These are phyloP conservation scores for Lutraria rhynchaena DNA, from an alignment of 1,140 invertebrate species.

Conservation along the genomic window DNA sequence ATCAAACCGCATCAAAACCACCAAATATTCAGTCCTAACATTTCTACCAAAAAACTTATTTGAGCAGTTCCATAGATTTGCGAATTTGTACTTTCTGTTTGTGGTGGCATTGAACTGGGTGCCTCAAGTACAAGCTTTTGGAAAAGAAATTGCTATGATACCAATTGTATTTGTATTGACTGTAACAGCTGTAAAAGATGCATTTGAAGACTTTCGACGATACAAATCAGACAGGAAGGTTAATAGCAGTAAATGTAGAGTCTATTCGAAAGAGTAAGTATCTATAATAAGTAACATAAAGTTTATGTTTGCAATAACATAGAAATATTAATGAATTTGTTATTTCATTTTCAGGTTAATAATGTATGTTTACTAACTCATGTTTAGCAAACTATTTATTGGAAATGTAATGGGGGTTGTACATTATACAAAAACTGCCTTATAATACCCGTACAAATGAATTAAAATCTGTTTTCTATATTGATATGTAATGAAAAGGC, in stretches of 20 bases:
- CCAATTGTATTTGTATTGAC: constrained; percentile 90
- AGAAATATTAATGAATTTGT: too few relatives aligned
- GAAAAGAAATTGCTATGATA: constrained; percentile 97
- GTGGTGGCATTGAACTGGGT: constrained; percentile 98
- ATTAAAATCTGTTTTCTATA: too few relatives aligned
- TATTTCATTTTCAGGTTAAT: too few relatives aligned
- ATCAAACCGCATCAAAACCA: constrained; percentile 86
- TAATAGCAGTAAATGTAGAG: constrained; percentile 95
- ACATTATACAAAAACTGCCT: too few relatives aligned
- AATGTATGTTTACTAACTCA: too few relatives aligned
- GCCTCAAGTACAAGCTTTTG: constrained; percentile 94
- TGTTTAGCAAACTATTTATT: too few relatives aligned
- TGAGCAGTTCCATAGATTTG: constrained; percentile 98
- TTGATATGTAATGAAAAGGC: too few relatives aligned
- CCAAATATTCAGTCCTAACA: constrained; percentile 96
- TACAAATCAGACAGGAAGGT: constrained; percentile 95
- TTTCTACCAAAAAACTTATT: constrained; percentile 98
- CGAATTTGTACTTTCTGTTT: constrained; percentile 99
- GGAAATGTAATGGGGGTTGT: too few relatives aligned
- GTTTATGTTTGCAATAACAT: too few relatives aligned
- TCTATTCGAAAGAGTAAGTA: constrained; percentile 86
- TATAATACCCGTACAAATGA: too few relatives aligned
- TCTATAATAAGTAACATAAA: too few relatives aligned
- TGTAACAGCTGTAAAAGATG: constrained; percentile 98
- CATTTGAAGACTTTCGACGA: constrained; percentile 96